Evolutionary conservation across 2,797 vertebrate genomes (phyloP).

Genomic region (Platyrinchus mystaceus): DNA sequence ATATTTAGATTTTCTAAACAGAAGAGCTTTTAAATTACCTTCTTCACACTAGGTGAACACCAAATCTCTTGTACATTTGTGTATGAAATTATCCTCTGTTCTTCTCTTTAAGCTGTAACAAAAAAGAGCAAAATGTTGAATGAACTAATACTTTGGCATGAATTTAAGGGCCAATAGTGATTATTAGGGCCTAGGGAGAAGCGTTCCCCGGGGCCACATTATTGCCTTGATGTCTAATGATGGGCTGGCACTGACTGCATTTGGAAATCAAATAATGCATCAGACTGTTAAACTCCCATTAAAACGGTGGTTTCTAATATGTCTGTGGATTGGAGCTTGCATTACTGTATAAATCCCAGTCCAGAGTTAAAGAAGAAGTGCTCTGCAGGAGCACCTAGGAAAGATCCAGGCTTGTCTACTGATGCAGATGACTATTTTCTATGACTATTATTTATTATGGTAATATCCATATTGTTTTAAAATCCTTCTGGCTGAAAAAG

Average conservation of each 20-base stretch:
- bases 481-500: neutral
- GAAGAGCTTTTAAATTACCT: slow-evolving; percentile 41
- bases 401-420: neutral
- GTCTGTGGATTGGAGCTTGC: neutral
- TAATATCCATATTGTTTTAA: neutral
- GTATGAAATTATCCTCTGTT: slow-evolving; percentile 42
- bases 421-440: neutral
- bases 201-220: neutral
- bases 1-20: slow-evolving; percentile 50
- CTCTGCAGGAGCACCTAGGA: neutral
- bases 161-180: slow-evolving; percentile 11
- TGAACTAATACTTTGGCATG: slow-evolving; percentile 3
- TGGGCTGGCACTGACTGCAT: neutral
- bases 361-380: neutral
- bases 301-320: neutral
- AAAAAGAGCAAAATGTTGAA: slow-evolving; percentile 32
- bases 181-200: slow-evolving; percentile 12
- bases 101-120: slow-evolving; percentile 35
- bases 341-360: neutral
- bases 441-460: neutral
- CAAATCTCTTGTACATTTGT: slow-evolving; percentile 50
- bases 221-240: slow-evolving; percentile 28
- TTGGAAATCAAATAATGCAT: slow-evolving; percentile 44
- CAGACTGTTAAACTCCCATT: slow-evolving; percentile 54
- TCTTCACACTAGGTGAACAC: slow-evolving; percentile 40